Evolutionary conservation across 2,888 invertebrate species (phyloP), one percentile per base, ranked within the genome.

Genomic region (Lasioglossum figueresi): DNA sequence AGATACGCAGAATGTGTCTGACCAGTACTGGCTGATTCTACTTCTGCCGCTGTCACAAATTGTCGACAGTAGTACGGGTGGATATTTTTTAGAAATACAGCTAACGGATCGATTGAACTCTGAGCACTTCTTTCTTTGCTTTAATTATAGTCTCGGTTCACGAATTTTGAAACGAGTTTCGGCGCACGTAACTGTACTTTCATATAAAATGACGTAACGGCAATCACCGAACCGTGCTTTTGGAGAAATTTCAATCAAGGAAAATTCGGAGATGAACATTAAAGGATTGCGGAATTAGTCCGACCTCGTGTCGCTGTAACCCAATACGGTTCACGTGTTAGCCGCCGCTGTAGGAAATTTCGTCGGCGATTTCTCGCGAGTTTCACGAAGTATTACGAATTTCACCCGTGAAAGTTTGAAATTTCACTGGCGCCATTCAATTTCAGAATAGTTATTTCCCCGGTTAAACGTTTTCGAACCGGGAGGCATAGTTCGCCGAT

Each of bases 341-440:
- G n/a, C 56, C 56, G 56, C 16, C 66, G 40, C 40, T 52, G 40
- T 40, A 48, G 82, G 68, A 82, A 56, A 82, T 80, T 45, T 82
- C 71, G 68, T 34, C 43, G 31, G 23, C 14, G 48, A 80, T 81
- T 71, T 81, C 81, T 80, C 63, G 73, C 56, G 16, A 16, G n/a
- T 52, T 52, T 52, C 66, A 34, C 16, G 8, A 40, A 23, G 73
- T 73, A 80, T 48, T 37, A 71, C 59, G 59, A 27, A 84, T 84
- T 83, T 76, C 77, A 59, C 77, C 52, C n/a, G 83, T 70, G 84
- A 83, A 83, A 84, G 83, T 83, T 74, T 45, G 31, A 77, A 68
- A 77, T 77, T 83, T 48, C 45, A 45, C 71, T 31, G n/a, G 23
- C 40, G 16, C 72, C 27, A 66, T 73, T 16, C 56, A 70, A 71